These are phyloP conservation scores for Threskiornis aethiopicus DNA, from an alignment of 2,797 vertebrate genomes.

Conservation along the genomic window DNA sequence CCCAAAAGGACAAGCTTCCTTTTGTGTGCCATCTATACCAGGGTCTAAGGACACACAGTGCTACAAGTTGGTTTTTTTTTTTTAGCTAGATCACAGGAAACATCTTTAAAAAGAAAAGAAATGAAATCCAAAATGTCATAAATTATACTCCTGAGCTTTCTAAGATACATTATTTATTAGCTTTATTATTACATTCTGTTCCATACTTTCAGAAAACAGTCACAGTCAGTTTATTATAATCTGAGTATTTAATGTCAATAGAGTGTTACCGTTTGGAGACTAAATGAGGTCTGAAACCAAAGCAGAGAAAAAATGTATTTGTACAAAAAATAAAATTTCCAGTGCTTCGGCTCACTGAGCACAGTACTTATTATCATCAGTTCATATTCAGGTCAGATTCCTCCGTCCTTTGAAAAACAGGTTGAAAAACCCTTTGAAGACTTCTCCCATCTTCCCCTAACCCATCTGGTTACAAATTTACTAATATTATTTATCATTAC, in stretches of 20 bases:
- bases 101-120: slow-evolving; percentile 39
- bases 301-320: slow-evolving; percentile 15
- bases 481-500: background rate
- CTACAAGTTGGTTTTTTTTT: slow-evolving; percentile 1
- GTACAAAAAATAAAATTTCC: slow-evolving; percentile 36
- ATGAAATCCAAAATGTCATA: slow-evolving; percentile 10
- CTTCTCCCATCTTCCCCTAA: background rate
- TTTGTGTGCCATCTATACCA: slow-evolving; percentile 72
- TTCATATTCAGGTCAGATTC: slow-evolving; percentile 55
- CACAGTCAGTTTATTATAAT: background rate
- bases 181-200: slow-evolving; percentile 2
- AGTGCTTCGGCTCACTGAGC: background rate
- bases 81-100: slow-evolving; percentile 52
- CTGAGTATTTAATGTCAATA: slow-evolving; percentile 30
- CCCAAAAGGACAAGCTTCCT: slow-evolving; percentile 77
- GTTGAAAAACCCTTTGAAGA: slow-evolving; percentile 35
- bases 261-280: slow-evolving; percentile 32
- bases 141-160: background rate
- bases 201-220: slow-evolving; percentile 25
- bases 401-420: slow-evolving; percentile 45
- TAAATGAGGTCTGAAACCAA: slow-evolving; percentile 37
- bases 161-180: slow-evolving; percentile 40
- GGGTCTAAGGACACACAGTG: slow-evolving; percentile 61
- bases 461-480: slow-evolving; percentile 6
- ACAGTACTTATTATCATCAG: slow-evolving; percentile 42